Evolutionary conservation across 2,888 invertebrate species (phyloP).

Genomic region (Dynastes grantii): DNA sequence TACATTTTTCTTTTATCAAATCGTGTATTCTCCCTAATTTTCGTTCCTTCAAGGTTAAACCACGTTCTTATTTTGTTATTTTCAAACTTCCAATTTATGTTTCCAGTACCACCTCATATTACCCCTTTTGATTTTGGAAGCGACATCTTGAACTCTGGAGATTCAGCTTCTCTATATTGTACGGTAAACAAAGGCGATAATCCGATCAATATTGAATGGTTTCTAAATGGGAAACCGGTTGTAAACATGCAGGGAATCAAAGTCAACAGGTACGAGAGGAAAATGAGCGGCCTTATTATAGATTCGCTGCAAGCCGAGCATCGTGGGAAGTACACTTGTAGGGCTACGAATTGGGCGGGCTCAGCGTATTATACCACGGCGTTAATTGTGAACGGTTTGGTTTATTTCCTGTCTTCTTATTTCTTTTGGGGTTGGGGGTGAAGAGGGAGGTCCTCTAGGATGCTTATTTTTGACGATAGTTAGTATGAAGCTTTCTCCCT

Average conservation of each 20-base stretch:
- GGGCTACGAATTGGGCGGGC: constrained; percentile 83
- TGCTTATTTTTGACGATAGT: too few species aligned
- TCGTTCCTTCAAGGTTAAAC: background rate
- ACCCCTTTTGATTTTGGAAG: constrained; percentile 84
- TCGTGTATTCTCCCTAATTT: background rate
- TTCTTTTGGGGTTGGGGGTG: background rate
- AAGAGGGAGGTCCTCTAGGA: background rate
- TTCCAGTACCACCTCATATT: constrained; percentile 78
- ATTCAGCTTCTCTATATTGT: constrained; percentile 83
- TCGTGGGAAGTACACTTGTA: constrained; percentile 84
- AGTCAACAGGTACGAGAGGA: constrained; percentile 73
- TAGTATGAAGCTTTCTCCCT: too few species aligned
- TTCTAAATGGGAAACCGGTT: constrained; percentile 77
- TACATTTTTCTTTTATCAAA: too few species aligned
- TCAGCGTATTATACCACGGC: constrained; percentile 77
- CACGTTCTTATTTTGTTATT: too few species aligned
- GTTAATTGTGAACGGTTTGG: constrained; percentile 81
- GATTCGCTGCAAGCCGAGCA: constrained; percentile 80
- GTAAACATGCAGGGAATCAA: constrained; percentile 73
- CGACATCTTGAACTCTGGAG: constrained; percentile 84
- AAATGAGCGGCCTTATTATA: constrained; percentile 77
- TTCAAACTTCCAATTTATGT: too few species aligned
- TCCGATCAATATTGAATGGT: constrained; percentile 82
- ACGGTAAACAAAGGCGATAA: constrained; percentile 86
- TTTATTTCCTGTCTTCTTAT: background rate